These are phyloP conservation scores for Pachypanchax playfairii DNA, from an alignment of 2,113 vertebrate genomes.

Conservation along the genomic window DNA sequence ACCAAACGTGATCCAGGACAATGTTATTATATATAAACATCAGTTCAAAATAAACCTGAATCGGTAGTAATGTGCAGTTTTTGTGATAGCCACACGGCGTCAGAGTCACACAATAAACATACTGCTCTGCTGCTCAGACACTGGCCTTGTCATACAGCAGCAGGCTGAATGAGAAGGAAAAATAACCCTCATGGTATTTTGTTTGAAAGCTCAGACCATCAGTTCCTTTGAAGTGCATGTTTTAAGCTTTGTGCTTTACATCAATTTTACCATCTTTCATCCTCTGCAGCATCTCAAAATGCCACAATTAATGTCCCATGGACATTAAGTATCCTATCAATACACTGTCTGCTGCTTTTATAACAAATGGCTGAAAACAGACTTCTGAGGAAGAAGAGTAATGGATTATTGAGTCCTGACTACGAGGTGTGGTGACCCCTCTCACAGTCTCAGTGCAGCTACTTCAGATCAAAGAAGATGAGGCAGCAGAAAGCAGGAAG, in stretches of 20 bases:
- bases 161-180: conserved; percentile 5
- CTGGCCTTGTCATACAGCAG: conserved; percentile 26
- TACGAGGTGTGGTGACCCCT: conserved; percentile 23
- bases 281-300: conserved; percentile 30
- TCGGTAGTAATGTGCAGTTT: conserved; percentile 54
- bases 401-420: conserved; percentile 51
- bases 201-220: conserved; percentile 42
- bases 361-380: conserved; percentile 24
- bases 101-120: conserved; percentile 67
- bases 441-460: conserved; percentile 19
- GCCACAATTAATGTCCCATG: conserved; percentile 48
- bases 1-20: background rate
- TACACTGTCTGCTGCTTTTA: conserved; percentile 44
- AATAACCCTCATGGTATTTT: conserved; percentile 23
- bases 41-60: background rate
- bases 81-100: conserved; percentile 63
- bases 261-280: conserved; percentile 63
- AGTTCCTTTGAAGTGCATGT: conserved; percentile 55
- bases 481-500: conserved; percentile 38
- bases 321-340: conserved; percentile 41
- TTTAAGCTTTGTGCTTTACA: conserved; percentile 41
- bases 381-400: conserved; percentile 15
- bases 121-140: conserved; percentile 9
- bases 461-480: conserved; percentile 49
- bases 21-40: too few species aligned